Evolutionary conservation across 2,797 vertebrate species (phyloP), one percentile per base, ranked within the genome.

Genomic region (Chelon auratus): DNA sequence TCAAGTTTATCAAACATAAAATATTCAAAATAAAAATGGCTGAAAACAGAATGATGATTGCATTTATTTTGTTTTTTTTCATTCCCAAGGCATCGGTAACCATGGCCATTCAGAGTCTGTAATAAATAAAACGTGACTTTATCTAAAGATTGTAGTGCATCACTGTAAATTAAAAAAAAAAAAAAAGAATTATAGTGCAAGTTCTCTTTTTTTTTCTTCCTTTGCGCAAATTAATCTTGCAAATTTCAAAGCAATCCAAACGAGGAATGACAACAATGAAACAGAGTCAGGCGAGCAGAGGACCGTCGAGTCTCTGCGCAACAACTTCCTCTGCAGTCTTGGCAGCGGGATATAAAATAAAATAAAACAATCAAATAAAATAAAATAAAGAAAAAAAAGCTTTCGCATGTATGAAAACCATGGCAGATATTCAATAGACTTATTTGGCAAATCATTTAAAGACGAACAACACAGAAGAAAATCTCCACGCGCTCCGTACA

Each of bases 1-100:
- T 97, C 95, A 97, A 97, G 96, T 97, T 93, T 92, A 94, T 94
- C 91, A 93, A 96, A 95, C 95, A 91, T 80, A 91, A 92, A 95
- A 93, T 90, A 74, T 94, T 94, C 81, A 94, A 94, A 26, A 91
- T 84, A 94, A 93, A 94, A 95, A 95, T 93, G 93, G 93, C 90
- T 87, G 93, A 93, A 93, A 94, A 95, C 90, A 92, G 82, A 91
- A 92, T 90, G 83, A 93, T 91, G 95, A 96, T 94, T 94, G 93
- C 93, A 94, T 93, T 90, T 89, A 26, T 26, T 26, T 26, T 4
- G 22, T 22, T 63, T 54, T 66, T 88, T 91, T 94, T 94, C 93
- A 95, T 97, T 95, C 95, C 95, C 95, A 97, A 99, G 97, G 96
- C 97, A 97, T 93, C 89, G 91, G 95, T 96, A 97, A 97, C 97